A percentile compares a stretch with the other conserved stretches of the same genome.
phyloP scores from a whole-genome alignment of 2,797 vertebrate genomes.

The Pangasius larnaudii region DNA sequence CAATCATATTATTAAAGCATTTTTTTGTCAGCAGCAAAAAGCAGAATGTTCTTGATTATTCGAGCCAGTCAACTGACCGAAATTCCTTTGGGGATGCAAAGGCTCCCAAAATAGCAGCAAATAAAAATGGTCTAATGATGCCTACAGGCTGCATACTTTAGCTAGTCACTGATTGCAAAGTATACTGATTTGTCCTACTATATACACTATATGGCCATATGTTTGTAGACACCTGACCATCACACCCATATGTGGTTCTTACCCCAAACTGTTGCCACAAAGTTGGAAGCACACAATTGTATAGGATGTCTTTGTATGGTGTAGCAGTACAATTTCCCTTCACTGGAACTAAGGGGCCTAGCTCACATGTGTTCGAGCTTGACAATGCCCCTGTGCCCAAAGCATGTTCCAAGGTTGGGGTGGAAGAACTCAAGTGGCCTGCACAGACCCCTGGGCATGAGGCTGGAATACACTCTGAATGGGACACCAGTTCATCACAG shows the following conservation, averaged over 20 bases:
- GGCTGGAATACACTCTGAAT: neutral
- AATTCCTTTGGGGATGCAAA: neutral
- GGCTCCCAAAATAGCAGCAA: neutral
- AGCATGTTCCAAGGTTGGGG: neutral
- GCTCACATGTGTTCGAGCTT: neutral
- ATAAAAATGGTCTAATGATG: neutral
- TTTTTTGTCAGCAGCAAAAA: neutral
- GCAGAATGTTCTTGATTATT: neutral
- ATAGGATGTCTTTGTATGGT: neutral
- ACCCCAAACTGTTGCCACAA: neutral
- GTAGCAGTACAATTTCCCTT: neutral
- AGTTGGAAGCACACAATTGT: neutral
- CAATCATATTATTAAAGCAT: neutral
- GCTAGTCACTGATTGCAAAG: neutral
- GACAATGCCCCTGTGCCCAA: neutral
- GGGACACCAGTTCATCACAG: neutral
- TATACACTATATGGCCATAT: neutral
- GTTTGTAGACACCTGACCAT: neutral
- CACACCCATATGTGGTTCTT: neutral
- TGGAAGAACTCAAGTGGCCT: neutral
- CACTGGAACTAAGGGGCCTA: neutral
- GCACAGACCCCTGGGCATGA: neutral
- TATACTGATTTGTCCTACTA: neutral
- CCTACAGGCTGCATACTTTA: neutral
- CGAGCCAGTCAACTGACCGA: neutral